Base-by-base conservation (phyloP, 1,140 invertebrate genomes). In the Zophobas atratus region DNA sequence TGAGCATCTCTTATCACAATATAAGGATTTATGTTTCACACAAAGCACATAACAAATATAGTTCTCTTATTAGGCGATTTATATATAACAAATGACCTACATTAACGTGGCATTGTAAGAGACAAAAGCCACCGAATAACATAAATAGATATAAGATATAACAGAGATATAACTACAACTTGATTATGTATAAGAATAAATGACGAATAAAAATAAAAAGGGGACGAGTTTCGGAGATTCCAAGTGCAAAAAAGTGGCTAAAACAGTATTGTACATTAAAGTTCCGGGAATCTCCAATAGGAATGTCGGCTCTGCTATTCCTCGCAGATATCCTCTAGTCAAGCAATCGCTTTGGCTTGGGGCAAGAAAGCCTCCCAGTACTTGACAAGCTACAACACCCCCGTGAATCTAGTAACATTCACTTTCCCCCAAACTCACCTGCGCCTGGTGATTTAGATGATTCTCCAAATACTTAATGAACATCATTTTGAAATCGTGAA, bases 321-420 rank as follows among this genome's bases (percentile, higher is more conserved):
- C 75, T 81, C 79, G 49, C 80, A 81, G 43, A 86, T 77, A 76
- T 86, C 85, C 80, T 85, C 84, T 83, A 85, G 84, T 91, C 90
- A 94, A 87, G 92, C 93, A 86, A 97, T 95, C 63, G 94, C 93
- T 87, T 95, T 93, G 5, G 97, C 96, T 87, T 97, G 96, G 1
- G 97, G 97, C 75, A 98, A 88, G 88, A 98, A 98, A 6, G 94
- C 92, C 86, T 98, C 97, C 96, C 96, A 98, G 85, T 96, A 96
- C 86, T 96, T 96, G 72, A 98, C 95, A n/a, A 97, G 89, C 95
- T 97, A 86, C 33, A 86, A 89, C 85, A 81, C 82, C 51, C 33
- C 48, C 38, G 46, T 51, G 1, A 74, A 39, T 56, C 20, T 56
- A 1, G 36, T 33, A 2, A 6, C 4, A 56, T 74, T 74, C 20